Conservation (phyloP, 2,797 vertebrate species). For the Amniataba percoides region DNA sequence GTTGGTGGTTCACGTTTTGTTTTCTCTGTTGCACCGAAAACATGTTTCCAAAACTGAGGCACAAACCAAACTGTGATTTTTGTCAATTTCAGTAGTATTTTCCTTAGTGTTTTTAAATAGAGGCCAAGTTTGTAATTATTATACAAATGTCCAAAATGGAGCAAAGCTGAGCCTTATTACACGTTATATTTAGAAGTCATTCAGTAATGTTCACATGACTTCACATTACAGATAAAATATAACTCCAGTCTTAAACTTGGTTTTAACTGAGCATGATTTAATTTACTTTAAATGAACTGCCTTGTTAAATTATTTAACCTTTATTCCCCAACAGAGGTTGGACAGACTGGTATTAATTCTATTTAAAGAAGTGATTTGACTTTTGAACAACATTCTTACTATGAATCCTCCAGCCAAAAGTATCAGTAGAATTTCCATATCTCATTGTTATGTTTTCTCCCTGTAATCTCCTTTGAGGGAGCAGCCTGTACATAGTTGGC, state of each 20-base stretch:
- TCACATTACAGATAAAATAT: background rate
- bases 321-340: background rate
- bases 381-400: slow-evolving; percentile 22
- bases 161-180: background rate
- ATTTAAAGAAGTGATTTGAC: background rate
- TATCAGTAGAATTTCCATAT: background rate
- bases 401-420: background rate
- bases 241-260: background rate
- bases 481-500: background rate
- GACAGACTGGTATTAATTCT: background rate
- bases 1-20: no score
- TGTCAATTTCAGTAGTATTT: background rate
- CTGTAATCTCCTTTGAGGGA: slow-evolving; percentile 18
- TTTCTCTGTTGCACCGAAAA: no score
- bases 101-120: background rate
- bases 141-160: background rate
- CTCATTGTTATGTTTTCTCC: slow-evolving; percentile 15
- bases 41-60: no score
- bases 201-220: background rate
- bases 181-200: background rate
- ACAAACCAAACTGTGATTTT: no score
- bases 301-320: background rate
- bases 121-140: background rate
- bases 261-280: background rate
- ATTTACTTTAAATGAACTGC: background rate